Percentiles rank a stretch among this genome's conserved stretches.
These are phyloP conservation scores for Saguinus imperator DNA, from an alignment of 2,113 vertebrate genomes.

Conservation along the genomic window DNA sequence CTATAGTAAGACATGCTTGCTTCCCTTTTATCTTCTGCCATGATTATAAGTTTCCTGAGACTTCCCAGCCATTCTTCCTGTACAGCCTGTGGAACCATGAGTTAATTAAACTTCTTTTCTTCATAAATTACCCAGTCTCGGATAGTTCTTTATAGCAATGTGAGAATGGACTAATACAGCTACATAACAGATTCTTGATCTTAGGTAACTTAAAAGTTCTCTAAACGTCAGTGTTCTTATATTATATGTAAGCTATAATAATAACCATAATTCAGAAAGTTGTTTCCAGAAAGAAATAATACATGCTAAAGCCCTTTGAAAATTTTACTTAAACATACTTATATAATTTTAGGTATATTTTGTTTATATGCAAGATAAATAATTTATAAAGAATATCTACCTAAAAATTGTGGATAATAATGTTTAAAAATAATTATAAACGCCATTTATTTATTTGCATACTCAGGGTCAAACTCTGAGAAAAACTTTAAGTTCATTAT, in stretches of 20 bases:
- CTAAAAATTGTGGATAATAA: background rate
- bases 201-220: background rate
- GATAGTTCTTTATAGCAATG: no score
- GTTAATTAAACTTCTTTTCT: no score
- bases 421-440: background rate
- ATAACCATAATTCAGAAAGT: background rate
- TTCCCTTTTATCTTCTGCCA: no score
- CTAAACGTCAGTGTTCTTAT: background rate
- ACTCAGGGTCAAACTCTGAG: background rate
- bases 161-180: no score
- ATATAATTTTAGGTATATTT: background rate
- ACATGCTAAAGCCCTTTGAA: background rate
- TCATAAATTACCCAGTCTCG: no score
- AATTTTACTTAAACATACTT: background rate
- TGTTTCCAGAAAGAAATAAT: background rate
- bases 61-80: no score
- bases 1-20: no score
- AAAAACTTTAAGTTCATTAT: background rate
- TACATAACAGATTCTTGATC: background rate
- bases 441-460: background rate
- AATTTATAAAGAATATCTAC: background rate
- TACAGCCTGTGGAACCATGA: no score
- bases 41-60: no score
- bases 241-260: background rate
- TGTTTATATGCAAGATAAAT: background rate